These are phyloP conservation scores for Geodia barretti DNA, from an alignment of 37 sponge, comb jelly and placozoan species.

Conservation along the genomic window DNA sequence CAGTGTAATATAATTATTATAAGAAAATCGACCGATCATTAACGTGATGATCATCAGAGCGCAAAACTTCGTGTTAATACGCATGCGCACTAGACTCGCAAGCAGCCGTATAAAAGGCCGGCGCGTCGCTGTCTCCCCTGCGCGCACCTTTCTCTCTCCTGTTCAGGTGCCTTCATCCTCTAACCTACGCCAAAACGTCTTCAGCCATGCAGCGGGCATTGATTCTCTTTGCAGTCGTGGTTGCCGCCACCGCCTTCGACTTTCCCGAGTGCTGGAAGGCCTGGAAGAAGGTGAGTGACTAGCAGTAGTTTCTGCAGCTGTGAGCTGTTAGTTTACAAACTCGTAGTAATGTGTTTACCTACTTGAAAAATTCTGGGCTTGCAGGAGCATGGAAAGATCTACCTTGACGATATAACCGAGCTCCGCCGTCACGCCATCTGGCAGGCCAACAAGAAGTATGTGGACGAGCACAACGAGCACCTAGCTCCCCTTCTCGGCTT, in stretches of 20 bases:
- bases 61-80: no score
- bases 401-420: slow-evolving; percentile 41
- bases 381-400: slow-evolving; percentile 31
- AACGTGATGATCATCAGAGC: no score
- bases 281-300: slow-evolving; percentile 24
- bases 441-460: slow-evolving; percentile 54
- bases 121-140: no score
- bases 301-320: not conserved
- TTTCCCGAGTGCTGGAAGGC: slow-evolving; percentile 26
- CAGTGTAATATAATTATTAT: no score
- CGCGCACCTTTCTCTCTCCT: no score
- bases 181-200: no score
- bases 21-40: no score
- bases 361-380: not conserved
- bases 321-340: not conserved
- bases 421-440: slow-evolving; percentile 36
- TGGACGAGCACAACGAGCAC: slow-evolving; percentile 57
- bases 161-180: no score
- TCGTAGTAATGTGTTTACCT: not conserved
- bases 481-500: slow-evolving; percentile 46
- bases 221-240: slow-evolving; percentile 9
- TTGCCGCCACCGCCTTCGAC: slow-evolving; percentile 15
- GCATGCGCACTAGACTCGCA: no score
- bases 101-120: no score
- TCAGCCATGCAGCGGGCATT: not conserved